These are phyloP conservation scores for Tragopan temminckii DNA, from an alignment of 2,797 vertebrate genomes.

Conservation along the genomic window DNA sequence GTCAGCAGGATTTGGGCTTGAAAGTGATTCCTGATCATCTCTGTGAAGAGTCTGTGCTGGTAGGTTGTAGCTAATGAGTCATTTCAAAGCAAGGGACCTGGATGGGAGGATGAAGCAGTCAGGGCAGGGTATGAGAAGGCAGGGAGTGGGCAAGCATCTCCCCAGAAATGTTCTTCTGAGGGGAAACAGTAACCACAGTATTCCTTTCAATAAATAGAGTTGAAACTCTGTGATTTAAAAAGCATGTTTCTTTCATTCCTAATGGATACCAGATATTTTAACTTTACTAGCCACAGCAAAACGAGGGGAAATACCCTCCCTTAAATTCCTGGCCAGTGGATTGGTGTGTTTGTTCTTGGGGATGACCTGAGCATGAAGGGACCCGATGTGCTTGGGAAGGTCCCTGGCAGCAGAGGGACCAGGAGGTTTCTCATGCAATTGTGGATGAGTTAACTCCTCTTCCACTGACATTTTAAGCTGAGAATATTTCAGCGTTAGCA, in stretches of 20 bases:
- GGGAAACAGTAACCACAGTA: background rate
- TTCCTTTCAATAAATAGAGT: background rate
- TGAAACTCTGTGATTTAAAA: background rate
- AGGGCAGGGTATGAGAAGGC: background rate
- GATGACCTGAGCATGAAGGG: background rate
- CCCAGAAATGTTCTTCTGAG: background rate
- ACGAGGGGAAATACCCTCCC: background rate
- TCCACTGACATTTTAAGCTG: background rate
- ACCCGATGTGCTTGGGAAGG: background rate
- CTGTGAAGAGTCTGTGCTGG: background rate
- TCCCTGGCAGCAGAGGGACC: background rate
- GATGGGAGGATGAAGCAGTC: background rate
- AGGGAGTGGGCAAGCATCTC: background rate
- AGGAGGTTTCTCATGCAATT: background rate
- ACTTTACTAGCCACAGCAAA: background rate
- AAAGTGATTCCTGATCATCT: constrained; percentile 38
- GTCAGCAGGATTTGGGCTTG: constrained; percentile 1
- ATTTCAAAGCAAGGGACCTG: background rate
- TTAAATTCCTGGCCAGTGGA: background rate
- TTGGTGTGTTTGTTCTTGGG: background rate
- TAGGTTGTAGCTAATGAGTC: constrained; percentile 21
- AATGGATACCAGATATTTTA: background rate
- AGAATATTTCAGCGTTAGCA: constrained; percentile 49
- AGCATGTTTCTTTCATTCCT: background rate
- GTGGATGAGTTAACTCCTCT: constrained; percentile 44